Conservation (phyloP, 2,797 vertebrate species). For the Spondyliosoma cantharus region DNA sequence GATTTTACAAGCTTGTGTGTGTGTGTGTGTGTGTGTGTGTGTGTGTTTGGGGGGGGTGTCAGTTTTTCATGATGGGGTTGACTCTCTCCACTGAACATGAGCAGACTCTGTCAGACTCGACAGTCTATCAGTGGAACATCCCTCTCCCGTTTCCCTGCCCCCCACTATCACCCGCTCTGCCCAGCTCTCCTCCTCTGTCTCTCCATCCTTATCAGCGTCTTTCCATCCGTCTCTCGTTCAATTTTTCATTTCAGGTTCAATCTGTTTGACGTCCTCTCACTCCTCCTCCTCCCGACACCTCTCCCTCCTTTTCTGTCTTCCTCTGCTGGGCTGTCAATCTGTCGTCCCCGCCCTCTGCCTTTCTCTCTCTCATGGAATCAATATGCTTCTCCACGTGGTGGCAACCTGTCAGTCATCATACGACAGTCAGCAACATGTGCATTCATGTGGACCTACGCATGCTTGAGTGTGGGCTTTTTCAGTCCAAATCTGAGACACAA, state of each 20-base stretch:
- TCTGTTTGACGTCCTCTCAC: constrained; percentile 74
- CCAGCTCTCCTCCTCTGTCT: constrained; percentile 64
- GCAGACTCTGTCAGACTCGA: constrained; percentile 76
- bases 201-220: constrained; percentile 75
- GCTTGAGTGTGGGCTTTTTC: constrained; percentile 27
- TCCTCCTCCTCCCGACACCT: constrained; percentile 62
- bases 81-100: constrained; percentile 79
- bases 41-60: constrained; percentile 39
- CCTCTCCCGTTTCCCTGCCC: constrained; percentile 54
- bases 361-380: constrained; percentile 67
- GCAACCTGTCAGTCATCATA: constrained; percentile 73
- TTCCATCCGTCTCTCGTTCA: constrained; percentile 77
- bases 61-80: constrained; percentile 61
- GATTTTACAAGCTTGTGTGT: constrained; percentile 28
- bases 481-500: constrained; percentile 3
- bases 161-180: constrained; percentile 54
- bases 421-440: constrained; percentile 56
- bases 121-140: constrained; percentile 79
- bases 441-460: constrained; percentile 32
- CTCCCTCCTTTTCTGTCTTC: constrained; percentile 63
- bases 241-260: constrained; percentile 84
- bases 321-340: constrained; percentile 67
- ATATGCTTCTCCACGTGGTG: constrained; percentile 64
- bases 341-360: constrained; percentile 21
- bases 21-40: constrained; percentile 26